Evolutionary conservation across 2,797 vertebrate genomes (phyloP).

Genomic region (Tangara arthus): DNA sequence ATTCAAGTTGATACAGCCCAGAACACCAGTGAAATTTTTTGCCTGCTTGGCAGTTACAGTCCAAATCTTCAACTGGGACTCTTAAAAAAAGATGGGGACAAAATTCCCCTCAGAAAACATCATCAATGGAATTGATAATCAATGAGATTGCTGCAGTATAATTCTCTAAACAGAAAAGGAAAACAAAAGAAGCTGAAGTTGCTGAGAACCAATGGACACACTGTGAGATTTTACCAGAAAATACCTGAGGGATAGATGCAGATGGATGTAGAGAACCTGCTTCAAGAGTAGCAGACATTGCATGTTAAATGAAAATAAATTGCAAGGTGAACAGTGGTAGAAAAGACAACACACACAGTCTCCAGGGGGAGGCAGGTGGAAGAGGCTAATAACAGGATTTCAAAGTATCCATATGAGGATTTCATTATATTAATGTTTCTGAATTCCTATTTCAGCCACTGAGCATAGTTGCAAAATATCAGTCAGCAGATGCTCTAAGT

Average conservation of each 20-base stretch:
- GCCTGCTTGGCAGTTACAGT: neutral
- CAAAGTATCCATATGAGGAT: neutral
- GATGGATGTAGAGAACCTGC: neutral
- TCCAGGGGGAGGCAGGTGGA: neutral
- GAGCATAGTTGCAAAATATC: neutral
- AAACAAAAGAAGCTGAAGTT: neutral
- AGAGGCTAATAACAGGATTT: neutral
- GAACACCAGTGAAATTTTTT: neutral
- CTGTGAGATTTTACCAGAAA: neutral
- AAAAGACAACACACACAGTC: neutral
- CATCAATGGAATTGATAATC: neutral
- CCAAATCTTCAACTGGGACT: neutral
- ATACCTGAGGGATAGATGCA: neutral
- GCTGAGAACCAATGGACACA: neutral
- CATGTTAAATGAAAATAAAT: neutral
- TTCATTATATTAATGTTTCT: neutral
- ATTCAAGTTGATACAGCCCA: neutral
- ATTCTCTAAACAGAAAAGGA: neutral
- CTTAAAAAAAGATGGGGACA: neutral
- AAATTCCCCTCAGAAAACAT: neutral
- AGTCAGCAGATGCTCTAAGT: neutral
- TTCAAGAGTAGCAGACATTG: accelerated
- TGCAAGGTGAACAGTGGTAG: neutral
- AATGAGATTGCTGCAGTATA: neutral
- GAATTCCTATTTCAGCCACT: neutral